Base-by-base conservation (phyloP, 1,140 invertebrate genomes). In the Choristoneura fumiferana region DNA sequence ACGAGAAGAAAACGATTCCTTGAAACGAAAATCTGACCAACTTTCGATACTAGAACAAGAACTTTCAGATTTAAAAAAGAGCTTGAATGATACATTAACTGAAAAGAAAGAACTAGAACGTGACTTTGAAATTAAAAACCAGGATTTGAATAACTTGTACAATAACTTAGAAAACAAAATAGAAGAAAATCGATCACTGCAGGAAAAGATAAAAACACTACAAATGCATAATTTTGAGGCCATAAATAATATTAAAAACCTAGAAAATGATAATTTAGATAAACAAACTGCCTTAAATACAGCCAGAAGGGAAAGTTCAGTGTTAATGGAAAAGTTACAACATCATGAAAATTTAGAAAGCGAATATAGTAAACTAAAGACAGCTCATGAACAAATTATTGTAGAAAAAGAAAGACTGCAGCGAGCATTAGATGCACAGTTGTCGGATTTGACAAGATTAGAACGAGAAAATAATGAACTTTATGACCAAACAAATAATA, bases 381-480 rank as follows among this genome's bases (percentile, higher is more conserved):
- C 17, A 40, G 53, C 52, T 17, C 58, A 75, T 36, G 14, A 73
- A 17, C 8, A 67, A 60, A 57, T 78, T 8, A 58, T 66, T 56
- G 38, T 15, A 34, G 77, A 84, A 64, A 86, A 80, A 33, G 67
- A 82, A 45, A 72, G 55, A 36, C 58, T 87, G 4, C 62, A 77
- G 64, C 59, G 59, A 12, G 63, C 77, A 55, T 58, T 84, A n/a
- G 39, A 69, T 29, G 40, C 13, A 5, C 65, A 78, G 57, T n/a
- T 63, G 37, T 54, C 40, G 13, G 43, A 73, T 45, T 60, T 81
- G 4, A 65, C 69, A 58, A 67, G 67, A 43, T 55, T 78, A 9
- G 40, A 74, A 63, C 17, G 66, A 56, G 69, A 81, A 65, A 84
- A 81, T 54, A 39, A 43, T 13, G 53, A 77, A 43, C 62, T 84